phyloP scores from a whole-genome alignment of 2,888 invertebrate genomes.

The Anticlea derivata region DNA sequence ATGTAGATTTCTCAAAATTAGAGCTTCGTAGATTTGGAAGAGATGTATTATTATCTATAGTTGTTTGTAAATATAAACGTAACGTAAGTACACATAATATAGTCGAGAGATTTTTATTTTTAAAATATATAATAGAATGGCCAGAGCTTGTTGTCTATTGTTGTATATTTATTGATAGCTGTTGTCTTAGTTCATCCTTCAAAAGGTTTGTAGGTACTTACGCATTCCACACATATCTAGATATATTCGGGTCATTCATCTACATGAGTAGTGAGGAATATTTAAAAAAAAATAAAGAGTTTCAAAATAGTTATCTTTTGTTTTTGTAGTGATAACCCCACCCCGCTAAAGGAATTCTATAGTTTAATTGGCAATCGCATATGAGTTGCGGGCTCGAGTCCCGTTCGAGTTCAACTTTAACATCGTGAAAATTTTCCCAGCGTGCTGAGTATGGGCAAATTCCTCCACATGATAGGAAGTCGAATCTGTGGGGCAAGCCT shows the following conservation, averaged over 20 bases:
- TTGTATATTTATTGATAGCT: conserved; percentile 43
- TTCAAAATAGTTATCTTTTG: conserved; percentile 9
- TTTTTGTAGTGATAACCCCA: no score
- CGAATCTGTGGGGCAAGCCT: no score
- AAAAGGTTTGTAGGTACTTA: conserved; percentile 56
- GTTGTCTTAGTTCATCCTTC: conserved; percentile 38
- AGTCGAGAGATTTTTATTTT: conserved; percentile 57
- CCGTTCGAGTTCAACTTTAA: no score
- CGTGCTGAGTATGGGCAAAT: no score
- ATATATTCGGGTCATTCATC: conserved; percentile 55
- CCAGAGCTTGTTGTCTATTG: conserved; percentile 37
- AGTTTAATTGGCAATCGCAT: no score
- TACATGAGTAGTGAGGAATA: conserved; percentile 56
- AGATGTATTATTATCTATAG: conserved; percentile 59
- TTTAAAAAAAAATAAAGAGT: conserved; percentile 49
- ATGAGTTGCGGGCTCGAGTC: no score
- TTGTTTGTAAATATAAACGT: conserved; percentile 70
- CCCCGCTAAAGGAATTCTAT: no score
- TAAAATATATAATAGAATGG: conserved; percentile 42
- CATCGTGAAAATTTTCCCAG: no score
- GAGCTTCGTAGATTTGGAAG: conserved; percentile 27
- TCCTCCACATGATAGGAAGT: no score
- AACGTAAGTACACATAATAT: conserved; percentile 47
- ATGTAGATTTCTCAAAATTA: conserved; percentile 23
- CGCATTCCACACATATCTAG: conserved; percentile 61